A percentile compares a stretch with the other conserved stretches of the same genome.
Conservation (phyloP, 2,888 invertebrate genomes). For the Chymomyza amoena region DNA sequence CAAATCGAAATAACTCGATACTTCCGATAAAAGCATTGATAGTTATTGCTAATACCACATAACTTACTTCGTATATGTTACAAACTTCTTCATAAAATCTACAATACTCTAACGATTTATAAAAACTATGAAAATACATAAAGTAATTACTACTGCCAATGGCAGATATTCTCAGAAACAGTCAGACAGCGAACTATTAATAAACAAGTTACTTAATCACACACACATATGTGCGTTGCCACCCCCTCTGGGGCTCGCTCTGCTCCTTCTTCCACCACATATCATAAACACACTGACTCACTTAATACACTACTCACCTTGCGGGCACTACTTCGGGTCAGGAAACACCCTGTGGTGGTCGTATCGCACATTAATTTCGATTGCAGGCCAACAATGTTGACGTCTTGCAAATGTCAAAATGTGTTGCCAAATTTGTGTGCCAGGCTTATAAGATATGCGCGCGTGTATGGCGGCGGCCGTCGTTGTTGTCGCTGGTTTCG, state of each 20-base stretch:
- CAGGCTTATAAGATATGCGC: conserved; percentile 23
- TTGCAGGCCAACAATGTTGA: conserved; percentile 56
- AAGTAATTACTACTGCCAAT: not conserved
- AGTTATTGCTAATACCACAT: no score
- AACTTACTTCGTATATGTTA: no score
- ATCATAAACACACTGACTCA: not conserved
- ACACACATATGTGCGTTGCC: conserved; percentile 1
- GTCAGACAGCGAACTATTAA: conserved; percentile 20
- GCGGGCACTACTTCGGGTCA: conserved; percentile 76
- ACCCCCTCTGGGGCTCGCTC: no score
- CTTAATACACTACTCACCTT: conserved; percentile 68
- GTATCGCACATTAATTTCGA: conserved; percentile 83
- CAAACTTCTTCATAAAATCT: not conserved
- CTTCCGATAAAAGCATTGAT: no score
- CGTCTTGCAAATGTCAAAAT: conserved; percentile 24
- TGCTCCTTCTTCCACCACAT: not conserved
- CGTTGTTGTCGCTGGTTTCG: not conserved
- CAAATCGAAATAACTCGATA: no score
- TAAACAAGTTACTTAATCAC: conserved; percentile 21
- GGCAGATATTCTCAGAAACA: not conserved
- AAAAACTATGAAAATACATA: not conserved
- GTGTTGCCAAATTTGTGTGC: conserved; percentile 23
- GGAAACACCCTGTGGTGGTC: conserved; percentile 86
- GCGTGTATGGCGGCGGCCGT: not conserved
- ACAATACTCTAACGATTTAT: not conserved